A percentile compares a stretch with the other conserved stretches of the same genome.
These are phyloP conservation scores for Iguana delicatissima DNA, from an alignment of 2,797 vertebrate genomes.

Conservation along the genomic window DNA sequence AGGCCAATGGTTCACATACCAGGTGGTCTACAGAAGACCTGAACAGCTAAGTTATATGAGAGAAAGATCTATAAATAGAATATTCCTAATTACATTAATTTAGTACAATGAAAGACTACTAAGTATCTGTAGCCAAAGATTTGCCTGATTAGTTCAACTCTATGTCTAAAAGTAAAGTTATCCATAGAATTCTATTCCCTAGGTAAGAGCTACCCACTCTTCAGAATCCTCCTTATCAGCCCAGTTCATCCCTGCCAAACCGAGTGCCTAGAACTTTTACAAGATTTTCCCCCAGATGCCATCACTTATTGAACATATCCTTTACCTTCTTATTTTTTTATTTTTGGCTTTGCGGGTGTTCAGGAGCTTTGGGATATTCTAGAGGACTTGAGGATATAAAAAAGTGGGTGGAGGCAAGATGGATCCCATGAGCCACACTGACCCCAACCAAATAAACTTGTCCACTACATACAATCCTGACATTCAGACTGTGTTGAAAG, in stretches of 20 bases:
- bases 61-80: not conserved
- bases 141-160: not conserved
- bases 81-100: not conserved
- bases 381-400: too few relatives aligned
- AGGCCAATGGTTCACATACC: slow-evolving; percentile 23
- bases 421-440: too few relatives aligned
- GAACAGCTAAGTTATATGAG: not conserved
- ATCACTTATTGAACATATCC: not conserved
- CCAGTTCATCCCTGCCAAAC: not conserved
- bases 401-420: too few relatives aligned
- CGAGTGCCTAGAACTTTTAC: not conserved
- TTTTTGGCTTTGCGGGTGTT: not conserved
- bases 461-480: too few relatives aligned
- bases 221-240: not conserved
- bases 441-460: too few relatives aligned
- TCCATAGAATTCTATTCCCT: not conserved
- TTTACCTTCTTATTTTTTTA: not conserved
- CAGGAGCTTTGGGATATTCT: too few relatives aligned
- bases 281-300: not conserved
- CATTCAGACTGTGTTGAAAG: too few relatives aligned
- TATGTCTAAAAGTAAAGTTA: not conserved
- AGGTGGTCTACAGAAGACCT: not conserved
- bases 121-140: not conserved
- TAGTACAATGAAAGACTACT: not conserved
- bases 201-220: not conserved